Percentiles rank a stretch among this genome's conserved stretches.
phyloP scores from a whole-genome alignment of 2,888 invertebrate species.

The Hipparchia semele region DNA sequence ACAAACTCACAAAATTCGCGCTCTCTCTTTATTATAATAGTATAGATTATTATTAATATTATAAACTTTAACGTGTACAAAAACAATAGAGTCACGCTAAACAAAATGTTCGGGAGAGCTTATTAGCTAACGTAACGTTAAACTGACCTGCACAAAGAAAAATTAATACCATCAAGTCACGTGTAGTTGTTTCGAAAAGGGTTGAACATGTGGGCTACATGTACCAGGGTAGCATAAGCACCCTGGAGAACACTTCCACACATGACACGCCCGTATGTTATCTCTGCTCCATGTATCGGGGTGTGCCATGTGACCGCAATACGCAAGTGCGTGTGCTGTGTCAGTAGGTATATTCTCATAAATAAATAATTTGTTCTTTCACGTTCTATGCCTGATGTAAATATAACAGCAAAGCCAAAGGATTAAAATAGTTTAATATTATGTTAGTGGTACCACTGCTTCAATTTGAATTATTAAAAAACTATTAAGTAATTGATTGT shows the following conservation, averaged over 20 bases:
- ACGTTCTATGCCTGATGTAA: too few relatives aligned
- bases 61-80: too few relatives aligned
- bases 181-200: constrained; percentile 69
- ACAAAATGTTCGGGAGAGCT: background rate
- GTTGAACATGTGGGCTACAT: constrained; percentile 81
- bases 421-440: too few relatives aligned
- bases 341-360: background rate
- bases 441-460: too few relatives aligned
- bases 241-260: constrained; percentile 61
- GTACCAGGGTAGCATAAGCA: constrained; percentile 69
- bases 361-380: too few relatives aligned
- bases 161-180: constrained; percentile 34
- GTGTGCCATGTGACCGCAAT: background rate
- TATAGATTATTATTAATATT: too few relatives aligned
- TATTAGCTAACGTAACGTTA: too few relatives aligned
- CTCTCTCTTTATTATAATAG: too few relatives aligned
- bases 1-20: too few relatives aligned
- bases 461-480: too few relatives aligned
- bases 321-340: constrained; percentile 5
- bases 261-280: constrained; percentile 59
- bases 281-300: constrained; percentile 21
- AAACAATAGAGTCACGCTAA: background rate
- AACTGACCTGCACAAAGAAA: background rate
- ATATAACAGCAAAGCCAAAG: too few relatives aligned
- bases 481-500: too few relatives aligned